Base-by-base conservation (phyloP, 2,113 vertebrate species). In the Coracopsis vasa region DNA sequence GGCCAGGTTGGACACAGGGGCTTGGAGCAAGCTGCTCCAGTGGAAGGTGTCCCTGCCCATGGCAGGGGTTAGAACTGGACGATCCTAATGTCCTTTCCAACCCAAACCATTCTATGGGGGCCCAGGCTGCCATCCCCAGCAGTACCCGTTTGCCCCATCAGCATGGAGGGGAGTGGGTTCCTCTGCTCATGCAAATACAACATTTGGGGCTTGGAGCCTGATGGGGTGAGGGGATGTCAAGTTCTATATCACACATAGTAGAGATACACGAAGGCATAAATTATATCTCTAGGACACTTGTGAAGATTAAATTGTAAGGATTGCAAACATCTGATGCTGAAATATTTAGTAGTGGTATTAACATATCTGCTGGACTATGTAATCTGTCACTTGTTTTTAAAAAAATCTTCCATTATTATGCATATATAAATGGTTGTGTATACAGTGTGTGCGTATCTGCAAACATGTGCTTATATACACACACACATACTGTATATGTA, bases 261-360 rank as follows among this genome's bases (percentile, higher is more conserved):
- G 39, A 93, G 29, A 89, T 67, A 95, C 75, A 92, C 1, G 2
- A 88, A 92, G 37, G 33, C 13, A 66, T 85, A 88, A 24, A 86
- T 93, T 93, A 50, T 33, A 74, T 44, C 74, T 81, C 45, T 31
- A 65, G 51, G 47, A 77, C 11, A 58, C 88, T 86, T 71, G 39
- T 92, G 53, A 94, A 91, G 86, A 84, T 78, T 91, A 80, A 58
- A 92, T 69, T 69, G 24, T 71, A 84, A 51, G 42, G 69, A 88
- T 15, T 65, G 51, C 66, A 91, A 92, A 90, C 51, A 86, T 79
- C 31, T 86, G 80, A 90, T 50, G n/a, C 70, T 53, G 51, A 88
- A 95, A 81, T 81, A 93, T 58, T 65, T 74, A 75, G 39, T 50
- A 44, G 16, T 51, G 21, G 33, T 88, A 65, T 64, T 92, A 44